phyloP scores from a whole-genome alignment of 37 sponge, comb jelly and placozoan genomes.

The Mnemiopsis leidyi region DNA sequence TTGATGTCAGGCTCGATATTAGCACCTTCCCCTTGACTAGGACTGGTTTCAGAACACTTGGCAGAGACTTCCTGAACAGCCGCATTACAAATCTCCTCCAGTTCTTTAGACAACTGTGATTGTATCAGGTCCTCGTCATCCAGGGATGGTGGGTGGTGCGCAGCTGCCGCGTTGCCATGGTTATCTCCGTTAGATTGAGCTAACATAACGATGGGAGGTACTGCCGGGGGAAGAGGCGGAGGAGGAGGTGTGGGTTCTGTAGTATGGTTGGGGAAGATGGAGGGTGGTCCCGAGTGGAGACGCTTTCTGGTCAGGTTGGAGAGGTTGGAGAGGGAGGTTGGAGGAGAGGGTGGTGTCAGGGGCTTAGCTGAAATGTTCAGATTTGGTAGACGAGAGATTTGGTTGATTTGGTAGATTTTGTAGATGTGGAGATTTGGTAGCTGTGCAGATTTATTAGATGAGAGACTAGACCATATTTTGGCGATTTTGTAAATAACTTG shows the following conservation, averaged over 20 bases:
- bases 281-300: constrained; percentile 15
- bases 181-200: not conserved
- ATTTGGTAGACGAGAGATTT: not conserved
- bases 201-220: not conserved
- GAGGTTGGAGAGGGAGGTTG: not conserved
- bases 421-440: no score
- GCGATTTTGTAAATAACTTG: no score
- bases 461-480: no score
- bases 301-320: not conserved
- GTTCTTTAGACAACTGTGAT: not conserved
- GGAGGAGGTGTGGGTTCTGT: not conserved
- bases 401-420: not conserved
- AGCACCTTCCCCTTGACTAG: not conserved
- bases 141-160: not conserved
- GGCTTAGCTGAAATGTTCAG: constrained; percentile 12
- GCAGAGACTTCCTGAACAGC: not conserved
- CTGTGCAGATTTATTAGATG: no score
- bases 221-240: no score
- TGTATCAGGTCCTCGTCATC: not conserved
- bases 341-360: constrained; percentile 34
- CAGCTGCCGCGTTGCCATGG: not conserved
- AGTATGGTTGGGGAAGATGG: not conserved
- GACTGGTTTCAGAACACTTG: not conserved
- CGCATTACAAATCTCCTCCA: constrained; percentile 62
- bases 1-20: not conserved